These are phyloP conservation scores for Scyliorhinus canicula DNA, from an alignment of 2,797 vertebrate genomes.

Conservation along the genomic window DNA sequence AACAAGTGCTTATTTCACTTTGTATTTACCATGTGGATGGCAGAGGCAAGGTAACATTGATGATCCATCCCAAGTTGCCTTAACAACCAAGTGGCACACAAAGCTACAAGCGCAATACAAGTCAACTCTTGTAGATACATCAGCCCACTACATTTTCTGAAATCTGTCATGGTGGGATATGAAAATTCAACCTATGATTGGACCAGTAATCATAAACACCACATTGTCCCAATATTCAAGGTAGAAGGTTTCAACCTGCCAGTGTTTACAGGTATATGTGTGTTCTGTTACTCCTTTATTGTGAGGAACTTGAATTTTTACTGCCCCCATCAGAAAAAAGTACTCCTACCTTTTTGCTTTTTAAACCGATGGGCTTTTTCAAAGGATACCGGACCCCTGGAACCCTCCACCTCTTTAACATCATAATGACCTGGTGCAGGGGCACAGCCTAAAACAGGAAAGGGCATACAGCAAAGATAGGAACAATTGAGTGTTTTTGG, in stretches of 20 bases:
- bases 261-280: not conserved
- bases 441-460: constrained; percentile 58
- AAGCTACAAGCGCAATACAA: no score
- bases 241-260: not conserved
- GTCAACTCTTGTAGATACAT: not conserved
- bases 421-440: constrained; percentile 65
- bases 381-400: constrained; percentile 68
- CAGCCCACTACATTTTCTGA: not conserved
- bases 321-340: not conserved
- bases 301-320: not conserved
- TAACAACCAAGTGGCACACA: not conserved
- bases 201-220: not conserved
- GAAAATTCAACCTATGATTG: not conserved
- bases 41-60: not conserved
- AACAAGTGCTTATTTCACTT: not conserved
- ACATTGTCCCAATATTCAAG: not conserved
- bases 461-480: not conserved
- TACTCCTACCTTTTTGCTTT: constrained; percentile 59
- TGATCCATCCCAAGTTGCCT: not conserved
- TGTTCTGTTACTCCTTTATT: not conserved
- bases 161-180: not conserved
- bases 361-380: constrained; percentile 66
- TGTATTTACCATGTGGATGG: not conserved
- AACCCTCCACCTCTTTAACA: constrained; percentile 56
- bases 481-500: not conserved